These are phyloP conservation scores for Malacosoma neustria DNA, from an alignment of 2,888 invertebrate species.

Conservation along the genomic window DNA sequence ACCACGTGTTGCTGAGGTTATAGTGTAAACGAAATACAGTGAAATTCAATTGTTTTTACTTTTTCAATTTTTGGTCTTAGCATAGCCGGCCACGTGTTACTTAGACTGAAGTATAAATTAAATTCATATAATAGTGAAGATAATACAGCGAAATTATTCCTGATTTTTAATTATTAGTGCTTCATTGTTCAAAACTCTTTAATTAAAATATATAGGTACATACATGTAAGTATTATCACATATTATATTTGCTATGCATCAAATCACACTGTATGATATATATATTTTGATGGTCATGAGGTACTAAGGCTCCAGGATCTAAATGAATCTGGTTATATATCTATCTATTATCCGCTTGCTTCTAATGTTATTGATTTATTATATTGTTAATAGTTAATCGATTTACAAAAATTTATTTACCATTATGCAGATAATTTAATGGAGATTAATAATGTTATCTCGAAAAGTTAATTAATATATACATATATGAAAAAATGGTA, in stretches of 20 bases:
- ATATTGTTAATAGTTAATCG: too few species aligned
- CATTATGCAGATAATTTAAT: too few species aligned
- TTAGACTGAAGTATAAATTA: slow-evolving; percentile 14
- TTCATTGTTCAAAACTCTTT: slow-evolving; percentile 9
- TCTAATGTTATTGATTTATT: too few species aligned
- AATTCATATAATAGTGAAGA: slow-evolving; percentile 10
- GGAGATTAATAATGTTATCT: too few species aligned
- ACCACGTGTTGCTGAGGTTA: not conserved
- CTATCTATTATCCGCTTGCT: too few species aligned
- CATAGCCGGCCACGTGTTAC: slow-evolving; percentile 4
- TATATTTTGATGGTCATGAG: too few species aligned
- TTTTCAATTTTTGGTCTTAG: slow-evolving; percentile 6
- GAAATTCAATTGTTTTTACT: slow-evolving; percentile 6
- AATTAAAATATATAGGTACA: slow-evolving; percentile 10
- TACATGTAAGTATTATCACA: slow-evolving; percentile 7
- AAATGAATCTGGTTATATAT: too few species aligned
- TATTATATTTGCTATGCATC: too few species aligned
- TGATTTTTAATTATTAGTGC: slow-evolving; percentile 11
- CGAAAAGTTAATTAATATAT: slow-evolving; percentile 10
- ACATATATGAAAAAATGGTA: slow-evolving; percentile 9
- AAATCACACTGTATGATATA: too few species aligned
- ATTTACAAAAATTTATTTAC: too few species aligned
- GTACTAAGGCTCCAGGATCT: too few species aligned
- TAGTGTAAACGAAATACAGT: slow-evolving; percentile 5
- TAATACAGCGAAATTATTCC: slow-evolving; percentile 11